Evolutionary conservation across 2,888 invertebrate species (phyloP).

Genomic region (Dichetophora obliterata): DNA sequence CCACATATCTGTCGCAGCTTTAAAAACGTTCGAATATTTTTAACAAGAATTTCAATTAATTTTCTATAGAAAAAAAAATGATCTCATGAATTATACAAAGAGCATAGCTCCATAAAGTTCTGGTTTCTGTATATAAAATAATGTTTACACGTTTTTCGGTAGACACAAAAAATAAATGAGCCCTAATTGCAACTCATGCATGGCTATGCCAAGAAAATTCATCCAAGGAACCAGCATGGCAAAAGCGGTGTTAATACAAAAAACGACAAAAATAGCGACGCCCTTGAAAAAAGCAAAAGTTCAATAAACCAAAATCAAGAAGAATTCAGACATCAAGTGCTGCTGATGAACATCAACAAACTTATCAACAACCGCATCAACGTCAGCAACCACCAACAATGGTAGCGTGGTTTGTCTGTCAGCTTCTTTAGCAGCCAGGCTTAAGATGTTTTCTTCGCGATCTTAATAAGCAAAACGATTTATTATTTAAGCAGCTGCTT

Average conservation of each 20-base stretch:
- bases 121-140: not conserved
- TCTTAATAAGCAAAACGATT: not conserved
- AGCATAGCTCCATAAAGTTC: not conserved
- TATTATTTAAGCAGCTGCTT: no score
- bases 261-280: not conserved
- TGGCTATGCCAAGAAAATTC: not conserved
- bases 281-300: conserved; percentile 39
- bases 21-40: no score
- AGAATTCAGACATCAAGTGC: not conserved
- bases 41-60: not conserved
- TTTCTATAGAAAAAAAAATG: not conserved
- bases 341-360: not conserved
- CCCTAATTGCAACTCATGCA: not conserved
- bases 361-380: not conserved
- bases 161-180: not conserved
- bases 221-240: not conserved
- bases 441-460: not conserved
- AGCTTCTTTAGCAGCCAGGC: not conserved
- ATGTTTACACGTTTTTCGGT: not conserved
- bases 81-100: not conserved
- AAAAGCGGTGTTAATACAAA: not conserved
- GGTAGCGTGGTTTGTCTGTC: not conserved
- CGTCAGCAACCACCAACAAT: not conserved
- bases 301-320: conserved; percentile 32
- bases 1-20: no score